phyloP scores from a whole-genome alignment of 2,797 vertebrate genomes.

The Melanotaenia boesemani region DNA sequence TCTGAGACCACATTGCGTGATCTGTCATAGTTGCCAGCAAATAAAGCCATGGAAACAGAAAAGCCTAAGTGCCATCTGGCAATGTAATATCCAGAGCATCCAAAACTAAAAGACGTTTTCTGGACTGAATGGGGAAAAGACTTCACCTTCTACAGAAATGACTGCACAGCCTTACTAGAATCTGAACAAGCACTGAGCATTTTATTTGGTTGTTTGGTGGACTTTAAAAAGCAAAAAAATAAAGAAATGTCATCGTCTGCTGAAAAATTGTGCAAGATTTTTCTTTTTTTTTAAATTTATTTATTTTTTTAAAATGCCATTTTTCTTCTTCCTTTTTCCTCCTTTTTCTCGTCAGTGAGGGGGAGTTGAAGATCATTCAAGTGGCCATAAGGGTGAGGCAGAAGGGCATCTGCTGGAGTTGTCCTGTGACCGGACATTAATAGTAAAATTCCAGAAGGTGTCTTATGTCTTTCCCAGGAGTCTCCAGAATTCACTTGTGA shows the following conservation, averaged over 20 bases:
- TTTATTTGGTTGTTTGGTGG: not conserved
- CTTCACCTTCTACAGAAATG: accelerated
- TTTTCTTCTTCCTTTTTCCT: no score
- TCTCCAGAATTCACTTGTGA: not conserved
- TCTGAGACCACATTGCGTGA: not conserved
- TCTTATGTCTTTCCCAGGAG: not conserved
- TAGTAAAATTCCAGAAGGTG: not conserved
- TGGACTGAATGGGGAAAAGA: not conserved
- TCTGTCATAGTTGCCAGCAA: not conserved
- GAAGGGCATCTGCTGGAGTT: constrained; percentile 7
- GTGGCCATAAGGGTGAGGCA: constrained; percentile 10
- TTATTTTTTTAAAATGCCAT: not conserved
- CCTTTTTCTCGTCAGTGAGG: not conserved
- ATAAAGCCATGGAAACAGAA: not conserved
- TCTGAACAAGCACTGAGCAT: not conserved
- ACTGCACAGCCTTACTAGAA: not conserved
- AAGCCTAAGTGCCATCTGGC: not conserved
- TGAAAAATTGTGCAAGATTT: not conserved
- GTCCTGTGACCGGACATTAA: not conserved
- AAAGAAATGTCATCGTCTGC: not conserved
- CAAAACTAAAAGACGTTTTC: not conserved
- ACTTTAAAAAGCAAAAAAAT: not conserved
- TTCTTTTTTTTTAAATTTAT: not conserved
- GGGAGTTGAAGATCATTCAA: accelerated
- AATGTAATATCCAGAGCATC: not conserved